Conservation (phyloP, 2,113 vertebrate species). For the Cochlearius cochlearius region DNA sequence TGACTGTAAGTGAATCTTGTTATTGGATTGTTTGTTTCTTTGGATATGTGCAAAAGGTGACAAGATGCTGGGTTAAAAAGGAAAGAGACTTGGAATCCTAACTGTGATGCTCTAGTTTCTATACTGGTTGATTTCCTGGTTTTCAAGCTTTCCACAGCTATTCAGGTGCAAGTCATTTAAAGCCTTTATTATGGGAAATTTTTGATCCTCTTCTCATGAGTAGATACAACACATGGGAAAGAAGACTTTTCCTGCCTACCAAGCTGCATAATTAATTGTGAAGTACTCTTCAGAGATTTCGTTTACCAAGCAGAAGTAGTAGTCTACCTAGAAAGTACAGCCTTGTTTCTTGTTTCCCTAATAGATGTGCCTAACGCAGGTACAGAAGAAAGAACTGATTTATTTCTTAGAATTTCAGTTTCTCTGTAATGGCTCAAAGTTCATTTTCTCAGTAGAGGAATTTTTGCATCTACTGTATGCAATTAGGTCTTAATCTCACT, state of each 20-base stretch:
- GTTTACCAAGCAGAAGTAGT: background rate
- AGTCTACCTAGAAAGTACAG: background rate
- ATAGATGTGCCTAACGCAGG: background rate
- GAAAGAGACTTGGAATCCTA: background rate
- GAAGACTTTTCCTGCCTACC: background rate
- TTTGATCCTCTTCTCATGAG: background rate
- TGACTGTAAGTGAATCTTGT: background rate
- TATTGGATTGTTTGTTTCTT: background rate
- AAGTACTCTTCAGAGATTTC: background rate
- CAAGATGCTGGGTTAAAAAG: background rate
- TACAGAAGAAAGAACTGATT: background rate
- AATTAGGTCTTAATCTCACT: background rate
- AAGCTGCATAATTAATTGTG: background rate
- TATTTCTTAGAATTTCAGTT: background rate
- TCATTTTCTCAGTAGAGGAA: background rate
- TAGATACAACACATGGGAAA: background rate
- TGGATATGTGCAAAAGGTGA: background rate
- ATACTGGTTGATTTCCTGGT: background rate
- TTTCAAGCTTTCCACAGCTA: background rate
- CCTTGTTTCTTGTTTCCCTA: background rate
- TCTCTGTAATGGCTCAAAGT: background rate
- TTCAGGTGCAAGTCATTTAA: background rate
- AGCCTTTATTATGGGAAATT: background rate
- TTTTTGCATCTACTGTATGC: background rate
- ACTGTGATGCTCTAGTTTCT: background rate